phyloP scores from a whole-genome alignment of 2,888 invertebrate species.

The Rhagonycha fulva region DNA sequence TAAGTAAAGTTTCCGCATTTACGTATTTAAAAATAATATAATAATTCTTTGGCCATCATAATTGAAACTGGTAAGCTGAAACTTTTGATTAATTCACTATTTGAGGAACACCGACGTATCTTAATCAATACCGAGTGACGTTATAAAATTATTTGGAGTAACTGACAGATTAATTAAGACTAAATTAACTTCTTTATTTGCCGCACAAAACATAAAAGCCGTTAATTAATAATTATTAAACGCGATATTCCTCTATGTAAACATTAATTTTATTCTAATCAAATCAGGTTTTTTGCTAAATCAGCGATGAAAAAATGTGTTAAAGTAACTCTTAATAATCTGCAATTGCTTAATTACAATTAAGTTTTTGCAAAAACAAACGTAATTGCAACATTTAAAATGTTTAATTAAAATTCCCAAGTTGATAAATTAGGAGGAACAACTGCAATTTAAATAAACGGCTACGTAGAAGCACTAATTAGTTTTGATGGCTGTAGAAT shows the following conservation, averaged over 20 bases:
- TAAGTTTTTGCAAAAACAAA: not conserved
- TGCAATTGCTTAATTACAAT: not conserved
- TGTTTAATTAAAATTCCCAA: not conserved
- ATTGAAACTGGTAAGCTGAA: not conserved
- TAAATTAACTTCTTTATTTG: not conserved
- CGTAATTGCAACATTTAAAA: not conserved
- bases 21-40: not conserved
- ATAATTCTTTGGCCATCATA: not conserved
- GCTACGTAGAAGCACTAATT: not conserved
- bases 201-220: not conserved
- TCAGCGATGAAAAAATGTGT: not conserved
- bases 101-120: slow-evolving; percentile 1
- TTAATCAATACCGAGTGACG: slow-evolving; percentile 13
- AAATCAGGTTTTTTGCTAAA: not conserved
- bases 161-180: slow-evolving; percentile 19
- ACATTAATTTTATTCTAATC: not conserved
- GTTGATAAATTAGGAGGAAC: not conserved
- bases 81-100: not conserved
- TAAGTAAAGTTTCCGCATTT: not conserved
- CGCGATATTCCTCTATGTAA: not conserved
- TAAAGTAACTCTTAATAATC: not conserved
- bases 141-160: slow-evolving; percentile 8
- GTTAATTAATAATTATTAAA: not conserved
- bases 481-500: not conserved
- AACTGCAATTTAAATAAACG: not conserved